A percentile compares a stretch with the other conserved stretches of the same genome.
Evolutionary conservation across 2,888 invertebrate genomes (phyloP).

Genomic region (Callimorpha dominula): DNA sequence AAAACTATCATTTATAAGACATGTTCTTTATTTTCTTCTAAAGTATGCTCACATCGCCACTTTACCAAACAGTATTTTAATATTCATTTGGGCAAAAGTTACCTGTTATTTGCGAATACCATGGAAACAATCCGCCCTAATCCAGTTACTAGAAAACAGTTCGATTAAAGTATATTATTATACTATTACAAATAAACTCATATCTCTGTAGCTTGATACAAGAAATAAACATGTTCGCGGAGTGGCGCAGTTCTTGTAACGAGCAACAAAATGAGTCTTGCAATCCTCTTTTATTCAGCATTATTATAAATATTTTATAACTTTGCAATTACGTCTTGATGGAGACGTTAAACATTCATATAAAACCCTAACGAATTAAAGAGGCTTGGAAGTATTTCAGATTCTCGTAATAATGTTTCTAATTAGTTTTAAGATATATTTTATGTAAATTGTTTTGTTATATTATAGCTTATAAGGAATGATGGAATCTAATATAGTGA

Average conservation of each 20-base stretch:
- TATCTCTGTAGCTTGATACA: slow-evolving; percentile 9
- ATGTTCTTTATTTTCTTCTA: not conserved
- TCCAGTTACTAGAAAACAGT: slow-evolving; percentile 36
- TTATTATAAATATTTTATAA: slow-evolving; percentile 15
- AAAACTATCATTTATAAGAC: not conserved
- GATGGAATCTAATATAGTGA: slow-evolving; percentile 65
- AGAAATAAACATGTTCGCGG: not conserved
- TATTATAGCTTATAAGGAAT: slow-evolving; percentile 69
- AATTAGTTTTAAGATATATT: slow-evolving; percentile 66
- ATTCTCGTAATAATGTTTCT: slow-evolving; percentile 59
- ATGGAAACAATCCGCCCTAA: slow-evolving; percentile 53
- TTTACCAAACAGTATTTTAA: not conserved
- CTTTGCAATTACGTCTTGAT: slow-evolving; percentile 40
- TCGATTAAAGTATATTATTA: slow-evolving; percentile 23
- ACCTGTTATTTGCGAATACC: slow-evolving; percentile 18
- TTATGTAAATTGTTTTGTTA: slow-evolving; percentile 65
- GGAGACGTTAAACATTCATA: slow-evolving; percentile 45
- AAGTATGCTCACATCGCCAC: not conserved
- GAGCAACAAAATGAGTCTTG: slow-evolving; percentile 22
- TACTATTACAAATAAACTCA: slow-evolving; percentile 1
- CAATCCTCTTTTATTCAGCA: slow-evolving; percentile 46
- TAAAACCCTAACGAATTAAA: slow-evolving; percentile 40
- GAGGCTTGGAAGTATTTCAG: slow-evolving; percentile 48
- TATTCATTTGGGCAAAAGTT: slow-evolving; percentile 23
- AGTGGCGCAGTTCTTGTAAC: not conserved